These are phyloP conservation scores for Coendou prehensilis DNA, from an alignment of 2,797 vertebrate genomes.

Conservation along the genomic window DNA sequence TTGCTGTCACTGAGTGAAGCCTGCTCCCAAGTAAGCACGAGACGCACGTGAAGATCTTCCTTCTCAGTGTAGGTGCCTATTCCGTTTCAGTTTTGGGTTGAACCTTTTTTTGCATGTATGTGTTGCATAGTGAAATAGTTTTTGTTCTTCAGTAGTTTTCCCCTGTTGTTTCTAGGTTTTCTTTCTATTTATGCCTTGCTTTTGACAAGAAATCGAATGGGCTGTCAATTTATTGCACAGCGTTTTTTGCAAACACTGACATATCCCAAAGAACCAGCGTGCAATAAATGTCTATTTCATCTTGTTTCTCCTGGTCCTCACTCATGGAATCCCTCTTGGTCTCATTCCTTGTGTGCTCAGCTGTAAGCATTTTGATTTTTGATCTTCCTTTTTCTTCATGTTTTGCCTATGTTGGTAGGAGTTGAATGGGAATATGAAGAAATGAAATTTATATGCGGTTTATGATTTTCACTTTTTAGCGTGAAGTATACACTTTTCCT, in stretches of 20 bases:
- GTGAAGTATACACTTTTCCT: neutral
- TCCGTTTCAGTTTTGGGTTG: neutral
- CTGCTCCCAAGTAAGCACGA: neutral
- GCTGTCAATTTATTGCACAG: neutral
- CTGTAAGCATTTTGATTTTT: neutral
- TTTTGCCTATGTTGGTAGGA: neutral
- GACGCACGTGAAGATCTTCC: rapidly evolving
- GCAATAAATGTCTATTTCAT: neutral
- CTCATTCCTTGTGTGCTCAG: neutral
- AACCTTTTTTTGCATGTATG: neutral
- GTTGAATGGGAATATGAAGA: neutral
- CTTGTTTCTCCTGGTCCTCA: neutral
- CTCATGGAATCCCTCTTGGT: neutral
- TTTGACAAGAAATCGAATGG: neutral
- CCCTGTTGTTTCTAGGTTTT: neutral
- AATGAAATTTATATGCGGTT: neutral
- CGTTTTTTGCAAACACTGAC: neutral
- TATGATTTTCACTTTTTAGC: neutral
- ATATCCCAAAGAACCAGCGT: neutral
- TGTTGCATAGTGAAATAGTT: neutral
- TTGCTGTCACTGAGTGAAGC: neutral
- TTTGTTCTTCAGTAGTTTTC: neutral
- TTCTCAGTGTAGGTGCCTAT: neutral
- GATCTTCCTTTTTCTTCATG: neutral
- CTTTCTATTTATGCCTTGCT: neutral